Evolutionary conservation across 2,113 vertebrate species (phyloP).

Genomic region (Myotis yumanensis): DNA sequence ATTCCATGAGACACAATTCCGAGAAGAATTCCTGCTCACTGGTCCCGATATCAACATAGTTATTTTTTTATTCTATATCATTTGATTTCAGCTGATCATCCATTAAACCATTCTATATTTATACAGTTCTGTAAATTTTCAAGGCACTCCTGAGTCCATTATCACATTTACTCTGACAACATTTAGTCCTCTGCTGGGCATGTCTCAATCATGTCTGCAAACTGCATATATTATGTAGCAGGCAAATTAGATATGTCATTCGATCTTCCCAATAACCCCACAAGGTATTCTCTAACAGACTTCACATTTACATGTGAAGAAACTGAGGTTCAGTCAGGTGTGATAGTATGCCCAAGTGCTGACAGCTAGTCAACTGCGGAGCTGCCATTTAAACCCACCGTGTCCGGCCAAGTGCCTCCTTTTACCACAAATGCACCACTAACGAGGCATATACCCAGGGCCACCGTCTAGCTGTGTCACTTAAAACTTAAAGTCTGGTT

Average conservation of each 20-base stretch:
- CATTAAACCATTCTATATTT: background rate
- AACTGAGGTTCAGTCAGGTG: background rate
- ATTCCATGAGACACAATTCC: no score
- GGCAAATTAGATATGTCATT: background rate
- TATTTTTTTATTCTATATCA: background rate
- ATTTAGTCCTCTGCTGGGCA: background rate
- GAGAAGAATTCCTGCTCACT: no score
- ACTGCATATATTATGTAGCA: background rate
- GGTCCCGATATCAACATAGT: no score
- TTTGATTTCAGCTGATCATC: conserved; percentile 1
- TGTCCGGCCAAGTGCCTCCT: background rate
- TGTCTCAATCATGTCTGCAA: background rate
- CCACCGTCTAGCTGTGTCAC: background rate
- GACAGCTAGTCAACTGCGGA: background rate
- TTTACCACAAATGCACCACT: background rate
- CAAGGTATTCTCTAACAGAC: background rate
- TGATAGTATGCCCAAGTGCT: background rate
- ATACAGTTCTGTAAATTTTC: background rate
- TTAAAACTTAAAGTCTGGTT: background rate
- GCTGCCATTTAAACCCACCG: background rate
- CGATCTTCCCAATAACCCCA: background rate
- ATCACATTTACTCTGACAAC: background rate
- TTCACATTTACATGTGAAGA: background rate
- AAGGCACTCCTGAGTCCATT: background rate
- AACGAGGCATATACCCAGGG: background rate